Base-by-base conservation (phyloP, 2,113 vertebrate species). In the Dolichallabes microphthalmus region DNA sequence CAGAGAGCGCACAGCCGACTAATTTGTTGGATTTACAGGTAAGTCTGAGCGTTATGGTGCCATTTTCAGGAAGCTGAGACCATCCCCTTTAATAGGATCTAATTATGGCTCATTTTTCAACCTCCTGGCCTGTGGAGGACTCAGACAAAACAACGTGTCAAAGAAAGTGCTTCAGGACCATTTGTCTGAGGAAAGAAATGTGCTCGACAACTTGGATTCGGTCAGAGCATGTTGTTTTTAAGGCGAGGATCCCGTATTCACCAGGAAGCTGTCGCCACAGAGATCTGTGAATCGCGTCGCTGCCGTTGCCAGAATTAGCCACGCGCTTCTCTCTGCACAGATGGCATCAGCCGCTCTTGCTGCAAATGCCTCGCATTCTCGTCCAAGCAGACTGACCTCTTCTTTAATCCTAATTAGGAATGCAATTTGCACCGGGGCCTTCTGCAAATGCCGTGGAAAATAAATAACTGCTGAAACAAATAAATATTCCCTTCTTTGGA, bases 371-470 rank as follows among this genome's bases (percentile, higher is more conserved):
- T 94, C 64, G 69, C 94, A 95, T 94, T 94, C 93, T 92, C 86
- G 89, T 92, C 89, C 91, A 87, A 90, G 84, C 89, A 90, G 92
- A 92, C 92, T 89, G 91, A 94, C 93, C 94, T 92, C 91, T 93
- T 94, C 92, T 91, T 92, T 94, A 94, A 95, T 94, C 95, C 95
- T 94, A 94, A 95, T 95, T 94, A 95, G 94, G 93, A 94, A 94
- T 93, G 92, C 91, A 91, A 93, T 94, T 93, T 93, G 90, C 88
- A 92, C 86, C 85, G 88, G 86, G 88, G 89, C 86, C 86, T 90
- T 92, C 93, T 92, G 87, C 85, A 89, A 91, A 91, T 86, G 64
- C 87, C 86, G 90, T 91, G 86, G 91, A 93, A 82, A 91, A 90
- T 86, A 91, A 91, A 91, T 81, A 35, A 85, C 87, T 88, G 74